These are phyloP conservation scores for Tholera decimalis DNA, from an alignment of 2,888 invertebrate genomes.

Conservation along the genomic window DNA sequence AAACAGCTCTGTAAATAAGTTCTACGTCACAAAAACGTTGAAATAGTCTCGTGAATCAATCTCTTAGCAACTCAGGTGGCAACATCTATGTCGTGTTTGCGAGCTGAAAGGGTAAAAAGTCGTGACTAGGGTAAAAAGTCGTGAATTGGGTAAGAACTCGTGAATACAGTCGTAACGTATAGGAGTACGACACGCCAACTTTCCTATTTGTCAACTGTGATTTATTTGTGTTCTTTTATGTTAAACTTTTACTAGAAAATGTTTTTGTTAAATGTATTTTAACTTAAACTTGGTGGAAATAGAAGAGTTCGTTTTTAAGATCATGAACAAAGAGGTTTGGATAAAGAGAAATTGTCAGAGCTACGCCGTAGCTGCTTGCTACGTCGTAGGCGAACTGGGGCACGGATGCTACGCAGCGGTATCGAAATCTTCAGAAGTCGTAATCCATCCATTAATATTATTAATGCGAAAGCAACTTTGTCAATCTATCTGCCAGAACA, in stretches of 20 bases:
- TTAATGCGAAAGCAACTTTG: too few relatives aligned
- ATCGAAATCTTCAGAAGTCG: too few relatives aligned
- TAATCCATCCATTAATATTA: too few relatives aligned
- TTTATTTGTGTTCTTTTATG: slow-evolving; percentile 63
- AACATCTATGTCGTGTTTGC: slow-evolving; percentile 61
- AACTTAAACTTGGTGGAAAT: slow-evolving; percentile 26
- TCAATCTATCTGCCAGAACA: too few relatives aligned
- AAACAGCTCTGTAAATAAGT: slow-evolving; percentile 34
- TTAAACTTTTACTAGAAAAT: slow-evolving; percentile 60
- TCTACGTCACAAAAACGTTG: slow-evolving; percentile 38
- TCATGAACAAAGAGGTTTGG: not conserved
- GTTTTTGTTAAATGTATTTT: slow-evolving; percentile 44
- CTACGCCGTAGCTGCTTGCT: slow-evolving; percentile 11
- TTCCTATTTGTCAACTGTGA: slow-evolving; percentile 62
- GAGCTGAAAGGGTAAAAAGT: slow-evolving; percentile 57
- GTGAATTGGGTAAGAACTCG: slow-evolving; percentile 53
- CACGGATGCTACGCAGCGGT: slow-evolving; percentile 22
- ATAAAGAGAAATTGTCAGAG: too few relatives aligned
- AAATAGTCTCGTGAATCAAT: slow-evolving; percentile 59
- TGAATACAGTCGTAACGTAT: slow-evolving; percentile 66
- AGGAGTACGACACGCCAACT: slow-evolving; percentile 56
- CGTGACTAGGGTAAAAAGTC: slow-evolving; percentile 52
- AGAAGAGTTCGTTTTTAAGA: slow-evolving; percentile 14
- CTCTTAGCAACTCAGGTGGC: slow-evolving; percentile 56
- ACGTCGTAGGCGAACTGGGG: not conserved